Conservation (phyloP, 2,888 invertebrate genomes). For the Ariolimax columbianus region DNA sequence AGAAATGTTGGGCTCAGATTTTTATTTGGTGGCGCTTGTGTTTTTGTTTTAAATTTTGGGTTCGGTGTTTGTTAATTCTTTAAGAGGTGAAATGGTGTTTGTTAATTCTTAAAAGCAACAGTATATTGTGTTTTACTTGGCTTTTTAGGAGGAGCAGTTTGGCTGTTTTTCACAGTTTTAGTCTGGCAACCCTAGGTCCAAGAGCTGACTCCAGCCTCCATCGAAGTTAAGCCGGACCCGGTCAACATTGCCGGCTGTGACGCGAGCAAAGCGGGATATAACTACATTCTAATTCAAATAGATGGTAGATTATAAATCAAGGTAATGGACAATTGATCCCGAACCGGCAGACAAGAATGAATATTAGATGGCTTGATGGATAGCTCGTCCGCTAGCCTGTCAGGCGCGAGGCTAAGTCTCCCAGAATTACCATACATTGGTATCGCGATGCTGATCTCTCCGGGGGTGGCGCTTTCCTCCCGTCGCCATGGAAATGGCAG, state of each 20-base stretch:
- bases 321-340: constrained; percentile 52
- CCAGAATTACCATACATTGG: constrained; percentile 47
- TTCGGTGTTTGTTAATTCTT: too few species aligned
- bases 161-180: too few species aligned
- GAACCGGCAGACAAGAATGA: constrained; percentile 50
- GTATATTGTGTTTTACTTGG: too few species aligned
- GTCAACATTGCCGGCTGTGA: constrained; percentile 20
- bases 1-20: too few species aligned
- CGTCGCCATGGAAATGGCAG: constrained; percentile 51
- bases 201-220: constrained; percentile 2
- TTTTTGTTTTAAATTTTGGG: too few species aligned
- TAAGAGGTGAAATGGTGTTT: too few species aligned
- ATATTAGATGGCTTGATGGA: constrained; percentile 53
- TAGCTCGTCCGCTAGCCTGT: constrained; percentile 46
- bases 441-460: constrained; percentile 40
- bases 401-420: constrained; percentile 45
- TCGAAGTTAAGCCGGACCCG: constrained; percentile 17
- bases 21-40: too few species aligned
- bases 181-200: too few species aligned
- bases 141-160: too few species aligned
- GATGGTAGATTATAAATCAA: constrained; percentile 53
- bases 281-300: constrained; percentile 52
- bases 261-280: constrained; percentile 45
- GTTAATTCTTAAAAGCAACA: too few species aligned
- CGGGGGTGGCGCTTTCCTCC: constrained; percentile 42